Evolutionary conservation across 2,797 vertebrate genomes (phyloP).

Genomic region (Chelidonichthys spinosus): DNA sequence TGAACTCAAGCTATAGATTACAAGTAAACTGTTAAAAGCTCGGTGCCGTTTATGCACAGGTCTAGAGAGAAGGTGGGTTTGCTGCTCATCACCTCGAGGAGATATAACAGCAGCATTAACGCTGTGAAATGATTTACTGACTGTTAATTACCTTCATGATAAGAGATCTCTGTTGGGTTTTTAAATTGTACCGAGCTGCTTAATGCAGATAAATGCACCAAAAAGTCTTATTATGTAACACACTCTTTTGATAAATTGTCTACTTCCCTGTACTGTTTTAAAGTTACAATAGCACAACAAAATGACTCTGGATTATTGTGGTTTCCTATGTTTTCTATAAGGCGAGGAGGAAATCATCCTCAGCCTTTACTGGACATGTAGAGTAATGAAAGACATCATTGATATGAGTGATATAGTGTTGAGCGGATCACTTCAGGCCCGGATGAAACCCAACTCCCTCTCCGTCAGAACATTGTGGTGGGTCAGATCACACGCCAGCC

Average conservation of each 20-base stretch:
- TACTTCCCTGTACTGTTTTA: no score
- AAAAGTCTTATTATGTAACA: background rate
- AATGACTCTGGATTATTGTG: background rate
- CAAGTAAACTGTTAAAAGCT: slow-evolving; percentile 27
- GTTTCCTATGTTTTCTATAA: slow-evolving; percentile 3
- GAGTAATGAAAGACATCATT: background rate
- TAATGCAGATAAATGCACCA: background rate
- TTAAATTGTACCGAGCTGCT: background rate
- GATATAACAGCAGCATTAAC: slow-evolving; percentile 23
- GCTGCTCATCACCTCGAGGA: slow-evolving; percentile 1
- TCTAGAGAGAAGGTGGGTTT: background rate
- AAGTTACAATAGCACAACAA: background rate
- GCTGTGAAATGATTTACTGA: background rate
- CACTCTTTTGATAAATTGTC: background rate
- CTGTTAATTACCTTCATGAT: background rate
- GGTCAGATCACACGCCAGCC: slow-evolving; percentile 11
- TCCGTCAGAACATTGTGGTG: background rate
- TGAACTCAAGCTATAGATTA: slow-evolving; percentile 39
- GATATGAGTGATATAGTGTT: background rate
- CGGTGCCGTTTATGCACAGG: slow-evolving; percentile 1
- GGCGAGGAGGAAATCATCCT: background rate
- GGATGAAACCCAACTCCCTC: background rate
- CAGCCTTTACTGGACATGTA: background rate
- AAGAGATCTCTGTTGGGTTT: slow-evolving; percentile 8
- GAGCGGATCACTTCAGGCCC: background rate